Percentiles rank a stretch among this genome's conserved stretches.
phyloP scores from a whole-genome alignment of 2,113 vertebrate genomes.

The Prolemur simus region DNA sequence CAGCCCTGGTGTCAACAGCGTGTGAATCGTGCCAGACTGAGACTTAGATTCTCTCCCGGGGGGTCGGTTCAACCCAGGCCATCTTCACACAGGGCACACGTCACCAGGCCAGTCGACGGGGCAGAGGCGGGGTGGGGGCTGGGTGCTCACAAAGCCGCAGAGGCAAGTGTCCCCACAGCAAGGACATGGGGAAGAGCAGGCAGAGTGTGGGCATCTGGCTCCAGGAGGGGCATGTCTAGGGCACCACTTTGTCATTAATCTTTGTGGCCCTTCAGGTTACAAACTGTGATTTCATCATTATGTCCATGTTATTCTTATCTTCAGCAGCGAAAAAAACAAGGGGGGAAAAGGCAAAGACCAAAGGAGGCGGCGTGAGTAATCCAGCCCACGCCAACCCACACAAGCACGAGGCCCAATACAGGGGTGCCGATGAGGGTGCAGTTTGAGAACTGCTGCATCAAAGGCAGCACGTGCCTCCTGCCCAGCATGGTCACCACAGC shows the following conservation, averaged over 20 bases:
- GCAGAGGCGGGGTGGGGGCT: neutral
- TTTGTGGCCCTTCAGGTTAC: neutral
- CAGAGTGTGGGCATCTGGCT: neutral
- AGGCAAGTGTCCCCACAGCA: neutral
- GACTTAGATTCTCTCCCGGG: neutral
- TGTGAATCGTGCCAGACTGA: neutral
- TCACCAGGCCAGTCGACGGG: neutral
- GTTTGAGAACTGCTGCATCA: too few species aligned
- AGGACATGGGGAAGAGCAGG: neutral
- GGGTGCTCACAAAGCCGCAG: neutral
- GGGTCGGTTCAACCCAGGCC: neutral
- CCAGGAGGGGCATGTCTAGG: neutral
- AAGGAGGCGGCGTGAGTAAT: neutral
- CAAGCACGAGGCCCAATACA: neutral
- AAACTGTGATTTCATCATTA: neutral
- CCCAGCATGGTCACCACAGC: neutral
- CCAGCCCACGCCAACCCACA: fast-evolving
- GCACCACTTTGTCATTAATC: neutral
- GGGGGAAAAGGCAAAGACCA: neutral
- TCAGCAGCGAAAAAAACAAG: neutral
- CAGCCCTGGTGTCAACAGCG: fast-evolving
- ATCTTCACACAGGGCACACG: neutral
- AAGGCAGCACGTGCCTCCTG: neutral
- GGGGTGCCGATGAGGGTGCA: neutral
- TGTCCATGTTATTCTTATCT: neutral